Base-by-base conservation (phyloP, 1,140 invertebrate species). In the Monomorium pharaonis region DNA sequence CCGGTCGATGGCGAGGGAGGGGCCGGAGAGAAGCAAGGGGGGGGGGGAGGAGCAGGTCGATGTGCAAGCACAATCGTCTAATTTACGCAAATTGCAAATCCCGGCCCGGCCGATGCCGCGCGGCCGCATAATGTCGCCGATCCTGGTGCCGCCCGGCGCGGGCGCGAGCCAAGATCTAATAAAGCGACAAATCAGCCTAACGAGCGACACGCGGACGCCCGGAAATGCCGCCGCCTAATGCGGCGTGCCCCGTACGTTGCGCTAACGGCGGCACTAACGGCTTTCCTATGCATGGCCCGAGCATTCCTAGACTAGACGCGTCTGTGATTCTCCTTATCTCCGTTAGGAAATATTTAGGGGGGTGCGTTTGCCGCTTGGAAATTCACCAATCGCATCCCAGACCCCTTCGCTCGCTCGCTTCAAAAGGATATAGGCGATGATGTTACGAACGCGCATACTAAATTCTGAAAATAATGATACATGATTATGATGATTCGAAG, bases 141-240 rank as follows among this genome's bases (percentile, higher is more conserved):
- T 91, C 85, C 72, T 74, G 54, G 33, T 62, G 63, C 72, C 27
- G 58, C n/a, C 56, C n/a, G 67, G n/a, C 56, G 67, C 75, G 47
- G 21, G 49, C 80, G 84, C 89, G 92, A 94, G 92, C 92, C 93
- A 94, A 94, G 94, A 94, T 94, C 94, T 95, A 95, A 95, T 94
- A 95, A 95, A 95, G 94, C 94, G 92, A 95, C 94, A 94, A 95
- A 95, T 95, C 94, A 95, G 92, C 77, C 92, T 93, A 94, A 94
- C 92, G 88, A 90, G 89, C 89, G 81, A 84, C 89, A 86, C 84
- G 84, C 89, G 77, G 86, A 84, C 78, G 86, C 77, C 86, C 37
- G 88, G 72, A 75, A 88, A 90, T 84, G 85, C 88, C 74, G 85
- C 88, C 74, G 80, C 62, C 89, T 87, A 90, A 90, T 87, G 85